Base-by-base conservation (phyloP, 2,888 invertebrate genomes). In the Dryomyza anilis region DNA sequence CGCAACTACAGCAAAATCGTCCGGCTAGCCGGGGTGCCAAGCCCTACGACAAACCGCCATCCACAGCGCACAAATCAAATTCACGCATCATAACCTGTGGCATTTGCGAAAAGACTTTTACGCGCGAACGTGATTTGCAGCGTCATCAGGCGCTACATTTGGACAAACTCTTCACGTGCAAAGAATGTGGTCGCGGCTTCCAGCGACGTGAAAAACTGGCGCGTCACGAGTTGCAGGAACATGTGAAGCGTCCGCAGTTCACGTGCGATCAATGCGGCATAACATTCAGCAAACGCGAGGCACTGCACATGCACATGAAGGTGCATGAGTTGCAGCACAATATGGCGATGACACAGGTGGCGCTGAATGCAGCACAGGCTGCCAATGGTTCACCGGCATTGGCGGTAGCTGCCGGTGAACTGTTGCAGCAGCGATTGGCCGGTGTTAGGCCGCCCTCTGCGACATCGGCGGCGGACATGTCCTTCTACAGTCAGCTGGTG, bases 81-180 rank as follows among this genome's bases (percentile, higher is more conserved):
- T 29, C 68, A 1, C 85, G 89, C 67, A 85, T 86, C 1, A 88
- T 88, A 75, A 85, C 85, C 65, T 91, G 91, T 75, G 86, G 86
- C 70, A 85, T 89, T 53, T 91, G 91, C 76, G 86, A 86, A 60
- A 90, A 89, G 76, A 86, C 88, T 7, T 91, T 91, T 75, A 84
- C 88, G 33, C 83, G 91, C 2, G 89, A 90, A 79, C 85, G 90
- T 46, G 91, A 91, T 79, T 80, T 91, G 10, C 90, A 91, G 70
- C 85, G 90, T 0, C 91, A 91, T 80, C 85, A 87, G 16, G 85
- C 87, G 0, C 85, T 90, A 1, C 91, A 91, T 78, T 86, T 89
- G 45, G 90, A 88, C 81, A 89, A 89, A 72, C 87, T 90, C 2
- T 90, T 89, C 74, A 87, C 88, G 58, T 91, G 91, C 76, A 85